Base-by-base conservation (phyloP, 2,113 vertebrate species). In the Romanogobio albipinnatus region DNA sequence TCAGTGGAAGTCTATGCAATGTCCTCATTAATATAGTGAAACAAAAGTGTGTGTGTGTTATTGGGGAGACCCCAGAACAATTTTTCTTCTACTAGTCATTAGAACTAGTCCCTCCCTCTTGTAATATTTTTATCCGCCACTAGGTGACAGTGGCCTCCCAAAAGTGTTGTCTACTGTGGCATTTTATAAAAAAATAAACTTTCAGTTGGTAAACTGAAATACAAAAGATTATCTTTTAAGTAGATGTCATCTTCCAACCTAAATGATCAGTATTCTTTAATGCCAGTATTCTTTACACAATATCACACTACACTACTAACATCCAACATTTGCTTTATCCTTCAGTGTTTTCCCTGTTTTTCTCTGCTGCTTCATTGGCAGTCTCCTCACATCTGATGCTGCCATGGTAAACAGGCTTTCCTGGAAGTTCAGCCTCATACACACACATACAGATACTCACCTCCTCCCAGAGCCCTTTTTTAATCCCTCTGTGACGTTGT, bases 351-450 rank as follows among this genome's bases (percentile, higher is more conserved):
- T 64, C 77, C 45, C 56, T 49, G 82, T 58, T 64, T 76, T 84
- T 53, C 71, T 82, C 73, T 68, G 51, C 26, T 14, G 78, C 66
- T 39, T 33, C 76, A 45, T 84, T 89, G 56, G 84, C 83, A 85
- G 71, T 71, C 83, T 43, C 59, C 22, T 53, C 49, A 6, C 43
- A 84, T 71, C 81, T 45, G 22, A 61, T 39, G 47, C 86, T 87
- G 84, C 88, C 88, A 87, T 82, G 24, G 59, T 82, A 89, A 89
- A 87, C 84, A 89, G 9, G 2, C 61, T 87, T 89, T 89, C 82
- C 88, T 79, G 86, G 86, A 87, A 89, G 56, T 66, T 43, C 43
- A 11, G 17, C 76, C 81, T 71, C 24, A 62, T n/a, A 36, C 11
- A 76, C 47, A 47, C 58, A 36, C 43, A 49, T 1, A 29, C 51